These are phyloP conservation scores for Vandiemenella viatica DNA, from an alignment of 2,888 invertebrate species.

Conservation along the genomic window DNA sequence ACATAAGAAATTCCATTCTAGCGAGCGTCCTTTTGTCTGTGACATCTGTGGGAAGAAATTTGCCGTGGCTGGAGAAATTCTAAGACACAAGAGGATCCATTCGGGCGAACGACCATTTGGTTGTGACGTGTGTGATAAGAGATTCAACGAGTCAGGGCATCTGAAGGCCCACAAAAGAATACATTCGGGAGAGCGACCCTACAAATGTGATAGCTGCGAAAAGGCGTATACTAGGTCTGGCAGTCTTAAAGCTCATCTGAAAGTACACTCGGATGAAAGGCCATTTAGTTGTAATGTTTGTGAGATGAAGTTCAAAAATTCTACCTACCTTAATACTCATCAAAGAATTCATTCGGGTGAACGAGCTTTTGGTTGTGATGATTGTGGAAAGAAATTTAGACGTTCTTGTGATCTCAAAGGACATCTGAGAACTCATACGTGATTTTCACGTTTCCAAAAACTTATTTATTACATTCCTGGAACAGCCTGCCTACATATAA, in stretches of 20 bases:
- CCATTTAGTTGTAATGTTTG: slow-evolving; percentile 1
- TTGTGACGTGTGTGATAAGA: too few relatives aligned
- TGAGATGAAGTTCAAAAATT: neutral
- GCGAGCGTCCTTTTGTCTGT: too few relatives aligned
- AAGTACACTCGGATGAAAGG: neutral
- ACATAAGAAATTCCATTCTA: too few relatives aligned
- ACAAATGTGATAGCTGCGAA: slow-evolving; percentile 18
- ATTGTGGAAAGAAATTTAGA: neutral
- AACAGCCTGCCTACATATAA: too few relatives aligned
- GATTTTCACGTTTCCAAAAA: too few relatives aligned
- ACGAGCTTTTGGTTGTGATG: neutral
- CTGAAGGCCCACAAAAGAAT: slow-evolving; percentile 2
- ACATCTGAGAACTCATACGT: neutral
- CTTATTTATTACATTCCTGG: too few relatives aligned
- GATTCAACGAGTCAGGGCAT: too few relatives aligned
- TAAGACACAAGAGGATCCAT: too few relatives aligned
- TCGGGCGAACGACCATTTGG: too few relatives aligned
- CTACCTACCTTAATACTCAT: neutral
- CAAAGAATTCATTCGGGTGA: neutral
- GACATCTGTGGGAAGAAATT: too few relatives aligned
- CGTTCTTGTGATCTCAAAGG: neutral
- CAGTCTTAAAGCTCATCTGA: slow-evolving; percentile 19
- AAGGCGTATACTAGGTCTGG: slow-evolving; percentile 25
- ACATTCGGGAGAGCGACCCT: slow-evolving; percentile 6
- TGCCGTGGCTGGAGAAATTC: too few relatives aligned